phyloP scores from a whole-genome alignment of 2,113 vertebrate species.

The Phrynocephalus versicolor region DNA sequence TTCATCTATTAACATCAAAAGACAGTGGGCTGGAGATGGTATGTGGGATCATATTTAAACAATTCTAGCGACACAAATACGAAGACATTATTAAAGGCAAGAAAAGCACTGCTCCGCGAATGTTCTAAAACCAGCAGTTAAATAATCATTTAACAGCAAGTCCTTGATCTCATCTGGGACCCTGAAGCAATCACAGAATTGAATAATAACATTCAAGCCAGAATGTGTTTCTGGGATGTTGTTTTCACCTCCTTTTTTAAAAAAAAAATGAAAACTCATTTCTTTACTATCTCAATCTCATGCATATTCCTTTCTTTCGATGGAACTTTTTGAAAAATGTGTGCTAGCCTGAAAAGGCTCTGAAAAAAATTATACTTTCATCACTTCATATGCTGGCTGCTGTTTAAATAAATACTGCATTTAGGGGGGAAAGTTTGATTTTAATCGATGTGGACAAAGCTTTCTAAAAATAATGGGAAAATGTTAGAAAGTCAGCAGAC shows the following conservation, averaged over 20 bases:
- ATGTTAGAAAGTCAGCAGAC: conserved; percentile 42
- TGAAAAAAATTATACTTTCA: not conserved
- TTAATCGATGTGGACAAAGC: conserved; percentile 30
- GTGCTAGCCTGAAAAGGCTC: not conserved
- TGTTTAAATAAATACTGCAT: conserved; percentile 24
- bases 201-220: not conserved
- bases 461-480: conserved; percentile 39
- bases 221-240: not conserved
- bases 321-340: not conserved
- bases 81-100: conserved; percentile 1
- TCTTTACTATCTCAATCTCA: not conserved
- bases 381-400: not conserved
- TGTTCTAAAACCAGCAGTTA: not conserved
- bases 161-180: not conserved
- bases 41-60: conserved; percentile 2
- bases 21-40: not conserved
- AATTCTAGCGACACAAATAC: not conserved
- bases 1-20: not conserved
- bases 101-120: not conserved
- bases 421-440: conserved; percentile 13
- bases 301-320: conserved; percentile 7
- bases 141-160: not conserved
- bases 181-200: not conserved
- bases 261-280: not conserved
- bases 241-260: not conserved